Evolutionary conservation across 2,888 invertebrate species (phyloP).

Genomic region (Hemicrepidius hirtus): DNA sequence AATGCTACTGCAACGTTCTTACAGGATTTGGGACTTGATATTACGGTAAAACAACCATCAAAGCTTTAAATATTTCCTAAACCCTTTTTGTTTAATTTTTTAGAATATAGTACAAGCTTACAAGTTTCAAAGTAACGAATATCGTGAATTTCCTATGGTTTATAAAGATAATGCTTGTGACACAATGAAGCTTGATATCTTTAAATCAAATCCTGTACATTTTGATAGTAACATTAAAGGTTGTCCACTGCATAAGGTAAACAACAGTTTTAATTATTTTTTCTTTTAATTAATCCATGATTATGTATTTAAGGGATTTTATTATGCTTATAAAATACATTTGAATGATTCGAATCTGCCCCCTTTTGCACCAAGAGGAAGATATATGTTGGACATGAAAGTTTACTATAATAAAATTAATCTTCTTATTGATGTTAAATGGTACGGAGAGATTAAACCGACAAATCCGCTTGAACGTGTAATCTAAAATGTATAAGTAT

Average conservation of each 20-base stretch:
- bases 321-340: neutral
- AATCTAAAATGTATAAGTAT: too few species aligned
- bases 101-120: neutral
- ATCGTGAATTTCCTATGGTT: conserved; percentile 8
- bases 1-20: too few species aligned
- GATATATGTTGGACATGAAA: neutral
- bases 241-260: conserved; percentile 3
- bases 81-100: too few species aligned
- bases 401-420: neutral
- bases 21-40: too few species aligned
- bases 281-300: too few species aligned
- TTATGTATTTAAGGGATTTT: conserved; percentile 15
- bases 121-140: conserved; percentile 32
- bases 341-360: conserved; percentile 17
- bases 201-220: neutral
- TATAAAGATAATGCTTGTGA: neutral
- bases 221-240: neutral
- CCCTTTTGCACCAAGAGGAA: conserved; percentile 12
- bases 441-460: neutral
- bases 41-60: too few species aligned
- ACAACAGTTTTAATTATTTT: too few species aligned
- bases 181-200: neutral
- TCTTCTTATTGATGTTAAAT: neutral
- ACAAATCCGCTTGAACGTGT: conserved; percentile 25
- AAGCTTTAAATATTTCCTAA: too few species aligned